Percentiles rank a stretch among this genome's conserved stretches.
phyloP scores from a whole-genome alignment of 2,113 vertebrate species.

The Polyodon spathula region DNA sequence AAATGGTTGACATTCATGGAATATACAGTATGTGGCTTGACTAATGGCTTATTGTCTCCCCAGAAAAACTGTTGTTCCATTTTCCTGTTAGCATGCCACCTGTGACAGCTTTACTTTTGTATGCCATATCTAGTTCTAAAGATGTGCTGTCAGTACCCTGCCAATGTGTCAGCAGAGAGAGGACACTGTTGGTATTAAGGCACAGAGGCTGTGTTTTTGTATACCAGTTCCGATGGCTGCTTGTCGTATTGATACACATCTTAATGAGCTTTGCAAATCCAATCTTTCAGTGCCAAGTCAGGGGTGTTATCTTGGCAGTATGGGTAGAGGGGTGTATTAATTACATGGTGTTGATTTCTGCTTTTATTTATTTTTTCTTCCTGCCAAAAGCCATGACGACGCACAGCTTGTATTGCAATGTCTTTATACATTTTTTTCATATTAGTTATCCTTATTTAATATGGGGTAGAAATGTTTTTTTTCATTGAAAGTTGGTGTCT shows the following conservation, averaged over 20 bases:
- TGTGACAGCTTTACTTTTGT: background rate
- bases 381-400: background rate
- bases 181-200: background rate
- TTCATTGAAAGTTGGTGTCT: too few species aligned
- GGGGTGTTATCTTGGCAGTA: slow-evolving; percentile 47
- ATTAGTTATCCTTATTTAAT: too few species aligned
- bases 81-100: slow-evolving; percentile 1
- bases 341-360: background rate
- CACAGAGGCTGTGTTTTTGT: slow-evolving; percentile 4
- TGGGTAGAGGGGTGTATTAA: slow-evolving; percentile 39
- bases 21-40: slow-evolving; percentile 30
- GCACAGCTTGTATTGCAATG: background rate
- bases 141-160: background rate
- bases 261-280: slow-evolving; percentile 8
- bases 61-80: slow-evolving; percentile 7
- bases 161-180: background rate
- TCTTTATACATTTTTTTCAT: too few species aligned
- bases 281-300: slow-evolving; percentile 26
- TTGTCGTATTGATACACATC: slow-evolving; percentile 1
- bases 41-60: slow-evolving; percentile 34
- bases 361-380: background rate
- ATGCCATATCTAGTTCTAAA: background rate
- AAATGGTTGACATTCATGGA: slow-evolving; percentile 40
- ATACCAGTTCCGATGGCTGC: background rate
- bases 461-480: too few species aligned